Evolutionary conservation across 2,888 invertebrate genomes (phyloP).

Genomic region (Horisme vitalbata): DNA sequence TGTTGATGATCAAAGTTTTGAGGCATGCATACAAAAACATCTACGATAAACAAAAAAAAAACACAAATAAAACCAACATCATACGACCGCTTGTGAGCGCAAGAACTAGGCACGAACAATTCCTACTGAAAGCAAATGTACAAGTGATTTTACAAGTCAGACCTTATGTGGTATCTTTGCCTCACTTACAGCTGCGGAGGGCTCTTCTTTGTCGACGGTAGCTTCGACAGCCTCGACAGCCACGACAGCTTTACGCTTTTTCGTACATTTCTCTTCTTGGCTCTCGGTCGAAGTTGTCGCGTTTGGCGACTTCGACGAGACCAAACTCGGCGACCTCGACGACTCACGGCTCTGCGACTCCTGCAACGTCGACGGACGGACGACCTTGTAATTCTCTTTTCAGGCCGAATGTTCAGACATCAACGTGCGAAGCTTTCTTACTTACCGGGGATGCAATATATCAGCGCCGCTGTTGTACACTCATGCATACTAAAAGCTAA

Average conservation of each 20-base stretch:
- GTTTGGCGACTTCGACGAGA: neutral
- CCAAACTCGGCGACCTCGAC: conserved; percentile 1
- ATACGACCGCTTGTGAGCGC: neutral
- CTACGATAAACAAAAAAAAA: neutral
- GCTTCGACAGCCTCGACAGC: conserved; percentile 44
- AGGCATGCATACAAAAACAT: conserved; percentile 5
- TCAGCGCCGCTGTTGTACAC: neutral
- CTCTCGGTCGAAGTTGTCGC: neutral
- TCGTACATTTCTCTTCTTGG: conserved; percentile 58
- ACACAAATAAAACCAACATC: neutral
- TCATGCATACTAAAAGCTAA: conserved; percentile 7
- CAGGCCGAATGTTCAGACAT: neutral
- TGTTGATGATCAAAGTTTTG: too few species aligned
- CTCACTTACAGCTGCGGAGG: conserved; percentile 10
- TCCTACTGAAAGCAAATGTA: neutral
- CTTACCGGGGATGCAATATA: conserved; percentile 2
- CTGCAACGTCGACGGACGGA: conserved; percentile 10
- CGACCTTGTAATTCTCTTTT: neutral
- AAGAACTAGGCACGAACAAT: neutral
- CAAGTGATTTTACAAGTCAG: neutral
- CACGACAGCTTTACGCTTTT: conserved; percentile 68
- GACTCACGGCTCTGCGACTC: conserved; percentile 9
- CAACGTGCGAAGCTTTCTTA: conserved; percentile 1
- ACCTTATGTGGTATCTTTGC: conserved; percentile 11
- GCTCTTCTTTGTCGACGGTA: conserved; percentile 46